Conservation (phyloP, 2,113 vertebrate genomes). For the Sciurus niger region DNA sequence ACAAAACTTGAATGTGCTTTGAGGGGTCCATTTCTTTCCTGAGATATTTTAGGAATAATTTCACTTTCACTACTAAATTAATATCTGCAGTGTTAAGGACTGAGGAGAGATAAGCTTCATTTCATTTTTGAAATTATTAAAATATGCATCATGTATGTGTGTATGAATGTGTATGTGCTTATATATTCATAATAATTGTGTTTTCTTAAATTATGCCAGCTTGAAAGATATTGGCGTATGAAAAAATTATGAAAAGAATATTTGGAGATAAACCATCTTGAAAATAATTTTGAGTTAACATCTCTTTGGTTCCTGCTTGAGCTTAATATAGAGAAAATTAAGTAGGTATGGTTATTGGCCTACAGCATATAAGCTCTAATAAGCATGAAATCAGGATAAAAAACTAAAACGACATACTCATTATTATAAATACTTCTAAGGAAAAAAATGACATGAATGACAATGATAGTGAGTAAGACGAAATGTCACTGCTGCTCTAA, state of each 20-base stretch:
- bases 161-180: background rate
- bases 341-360: constrained; percentile 4
- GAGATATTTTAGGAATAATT: background rate
- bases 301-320: constrained; percentile 48
- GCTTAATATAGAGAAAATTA: constrained; percentile 57
- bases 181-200: background rate
- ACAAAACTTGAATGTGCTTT: constrained; percentile 6
- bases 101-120: background rate
- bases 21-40: background rate
- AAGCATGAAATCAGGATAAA: constrained; percentile 46
- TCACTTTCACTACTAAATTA: constrained; percentile 52
- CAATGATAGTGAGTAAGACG: background rate
- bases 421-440: constrained; percentile 36
- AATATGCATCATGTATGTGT: background rate
- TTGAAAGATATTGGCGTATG: constrained; percentile 46
- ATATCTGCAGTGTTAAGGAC: background rate
- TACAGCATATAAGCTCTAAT: constrained; percentile 23
- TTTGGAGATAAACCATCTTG: constrained; percentile 56
- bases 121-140: constrained; percentile 56
- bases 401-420: background rate
- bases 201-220: constrained; percentile 17
- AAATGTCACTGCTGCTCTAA: background rate
- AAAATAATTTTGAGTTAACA: constrained; percentile 67
- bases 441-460: background rate
- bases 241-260: constrained; percentile 16